Base-by-base conservation (phyloP, 2,113 vertebrate genomes). In the Irena cyanogastra region DNA sequence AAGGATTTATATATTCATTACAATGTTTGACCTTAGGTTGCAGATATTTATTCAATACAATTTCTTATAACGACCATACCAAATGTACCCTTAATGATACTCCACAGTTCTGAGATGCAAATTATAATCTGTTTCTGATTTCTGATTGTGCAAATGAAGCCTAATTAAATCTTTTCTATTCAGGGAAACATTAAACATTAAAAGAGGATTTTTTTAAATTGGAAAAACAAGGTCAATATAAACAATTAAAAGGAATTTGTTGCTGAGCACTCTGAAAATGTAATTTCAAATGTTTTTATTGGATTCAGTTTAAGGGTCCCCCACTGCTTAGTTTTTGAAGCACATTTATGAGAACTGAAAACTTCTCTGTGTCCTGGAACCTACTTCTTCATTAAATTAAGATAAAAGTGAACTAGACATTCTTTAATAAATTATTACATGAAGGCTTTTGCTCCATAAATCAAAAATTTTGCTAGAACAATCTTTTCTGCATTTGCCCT, bases 101-200 rank as follows among this genome's bases (percentile, higher is more conserved):
- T 61, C 39, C 80, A 80, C 39, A 50, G 13, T 90, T 97, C 90
- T 95, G 77, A 5, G 63, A 95, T 95, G 84, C 87, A 95, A 97
- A 97, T 97, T 94, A 83, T 96, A 95, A 95, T 92, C 74, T 94
- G 74, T 87, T 97, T 83, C 95, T 94, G 90, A 92, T 85, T 42
- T 50, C 42, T 77, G 66, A 89, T 89, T 65, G 54, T 78, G 78
- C 71, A 95, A 89, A 94, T 96, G 81, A 93, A 87, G 39, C 35
- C 50, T 96, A 97, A 97, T 94, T 94, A 95, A 81, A 63, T 87
- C 79, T 96, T 96, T 91, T 91, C 47, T 85, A 94, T 93, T 90
- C 76, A 74, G 93, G 83, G 80, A 83, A 85, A 92, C 72, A 88
- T 89, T 94, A 59, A 6, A 39, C 70, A 90, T 64, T 87, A n/a